Conservation (phyloP, 2,113 vertebrate species). For the Miniopterus natalensis region DNA sequence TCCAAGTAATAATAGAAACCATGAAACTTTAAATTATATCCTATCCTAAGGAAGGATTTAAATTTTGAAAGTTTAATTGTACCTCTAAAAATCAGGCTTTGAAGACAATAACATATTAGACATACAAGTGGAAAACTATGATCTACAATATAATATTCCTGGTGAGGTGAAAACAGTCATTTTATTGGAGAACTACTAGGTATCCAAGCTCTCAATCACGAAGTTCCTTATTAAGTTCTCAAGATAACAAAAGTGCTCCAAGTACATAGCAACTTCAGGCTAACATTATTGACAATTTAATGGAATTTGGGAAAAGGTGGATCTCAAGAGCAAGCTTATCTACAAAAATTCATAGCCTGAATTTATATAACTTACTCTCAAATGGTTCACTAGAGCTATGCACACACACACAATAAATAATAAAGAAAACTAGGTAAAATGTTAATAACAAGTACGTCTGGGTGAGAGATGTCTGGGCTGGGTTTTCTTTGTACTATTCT, state of each 20-base stretch:
- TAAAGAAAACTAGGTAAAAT: background rate
- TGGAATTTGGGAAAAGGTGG: background rate
- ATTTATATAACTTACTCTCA: background rate
- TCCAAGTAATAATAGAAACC: constrained; percentile 36
- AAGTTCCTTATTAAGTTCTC: constrained; percentile 28
- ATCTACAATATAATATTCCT: constrained; percentile 4
- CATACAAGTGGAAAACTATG: background rate
- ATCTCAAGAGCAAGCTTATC: background rate
- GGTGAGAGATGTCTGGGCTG: background rate
- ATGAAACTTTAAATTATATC: constrained; percentile 28
- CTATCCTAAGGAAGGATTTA: background rate
- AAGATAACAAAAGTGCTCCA: background rate
- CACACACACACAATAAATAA: background rate
- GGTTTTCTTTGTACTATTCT: background rate
- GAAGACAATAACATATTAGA: background rate
- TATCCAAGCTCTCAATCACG: background rate
- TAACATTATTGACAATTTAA: constrained; percentile 2
- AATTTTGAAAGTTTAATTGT: background rate
- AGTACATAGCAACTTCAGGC: background rate
- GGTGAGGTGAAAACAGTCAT: constrained; percentile 15
- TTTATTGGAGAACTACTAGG: constrained; percentile 47
- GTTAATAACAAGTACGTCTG: background rate
- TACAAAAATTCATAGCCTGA: background rate
- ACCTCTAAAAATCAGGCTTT: constrained; percentile 28
- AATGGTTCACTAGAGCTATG: background rate